These are phyloP conservation scores for Patella ulyssiponensis DNA, from an alignment of 2,888 invertebrate genomes.

Conservation along the genomic window DNA sequence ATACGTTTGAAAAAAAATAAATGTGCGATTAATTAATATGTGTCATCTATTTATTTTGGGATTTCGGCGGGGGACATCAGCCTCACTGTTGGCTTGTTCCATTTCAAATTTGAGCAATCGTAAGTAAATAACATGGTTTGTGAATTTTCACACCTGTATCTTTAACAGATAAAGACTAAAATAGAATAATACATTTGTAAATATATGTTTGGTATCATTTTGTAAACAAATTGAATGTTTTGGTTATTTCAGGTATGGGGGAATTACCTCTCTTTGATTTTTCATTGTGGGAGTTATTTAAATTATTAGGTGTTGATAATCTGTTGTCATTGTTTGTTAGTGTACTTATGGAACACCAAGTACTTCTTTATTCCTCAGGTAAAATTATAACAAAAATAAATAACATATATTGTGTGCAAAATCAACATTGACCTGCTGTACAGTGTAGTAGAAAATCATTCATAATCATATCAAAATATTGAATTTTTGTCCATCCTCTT, in stretches of 20 bases:
- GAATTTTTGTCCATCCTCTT: too few relatives aligned
- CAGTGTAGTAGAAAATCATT: too few relatives aligned
- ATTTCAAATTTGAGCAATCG: too few relatives aligned
- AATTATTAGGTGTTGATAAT: conserved; percentile 90
- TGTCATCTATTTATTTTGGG: too few relatives aligned
- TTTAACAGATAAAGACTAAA: background rate
- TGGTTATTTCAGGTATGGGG: conserved; percentile 70
- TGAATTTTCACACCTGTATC: background rate
- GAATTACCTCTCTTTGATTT: conserved; percentile 97
- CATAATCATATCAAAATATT: too few relatives aligned
- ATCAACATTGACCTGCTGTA: too few relatives aligned
- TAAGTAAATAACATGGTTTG: background rate
- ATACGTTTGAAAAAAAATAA: too few relatives aligned
- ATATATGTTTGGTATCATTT: background rate
- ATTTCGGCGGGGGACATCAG: too few relatives aligned
- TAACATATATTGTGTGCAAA: too few relatives aligned
- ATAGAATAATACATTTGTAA: background rate
- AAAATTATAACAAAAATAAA: conserved; percentile 43
- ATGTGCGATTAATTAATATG: too few relatives aligned
- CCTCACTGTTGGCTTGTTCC: too few relatives aligned
- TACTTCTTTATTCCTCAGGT: conserved; percentile 93
- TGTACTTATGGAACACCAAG: conserved; percentile 95
- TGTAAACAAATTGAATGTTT: background rate
- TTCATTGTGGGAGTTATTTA: conserved; percentile 88
- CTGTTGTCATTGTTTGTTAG: conserved; percentile 94